Base-by-base conservation (phyloP, 2,113 vertebrate species). In the Pomatostomus ruficeps region DNA sequence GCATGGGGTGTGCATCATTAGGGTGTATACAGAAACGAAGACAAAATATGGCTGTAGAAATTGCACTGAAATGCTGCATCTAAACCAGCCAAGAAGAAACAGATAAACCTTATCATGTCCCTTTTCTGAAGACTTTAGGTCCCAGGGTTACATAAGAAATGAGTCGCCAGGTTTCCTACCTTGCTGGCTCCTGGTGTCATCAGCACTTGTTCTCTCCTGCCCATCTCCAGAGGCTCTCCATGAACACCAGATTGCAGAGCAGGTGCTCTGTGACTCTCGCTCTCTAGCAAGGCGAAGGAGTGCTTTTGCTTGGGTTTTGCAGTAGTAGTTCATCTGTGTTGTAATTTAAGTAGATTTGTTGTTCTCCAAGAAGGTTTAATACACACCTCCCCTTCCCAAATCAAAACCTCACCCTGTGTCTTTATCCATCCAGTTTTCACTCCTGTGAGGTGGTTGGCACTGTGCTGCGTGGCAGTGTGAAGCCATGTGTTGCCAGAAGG, bases 171-270 rank as follows among this genome's bases (percentile, higher is more conserved):
- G 59, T 62, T 70, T 93, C 67, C 83, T 85, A 6, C 85, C 88
- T 85, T 83, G 82, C 88, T 94, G 88, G 88, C 72, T 91, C 40
- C 78, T 46, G 38, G 8, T 78, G 40, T 52, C 58, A 31, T n/a
- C n/a, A 46, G 24, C 49, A 14, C 71, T 91, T 35, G 58, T 21
- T 80, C 8, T 26, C 54, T 67, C 42, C 21, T 75, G 65, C 54
- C 89, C 77, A 5, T 51, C 61, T 63, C 84, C 52, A 18, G 75
- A 85, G 81, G 70, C 81, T 87, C 85, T 94, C 67, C n/a, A 5
- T 3, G 58, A 88, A 28, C 75, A 80, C 20, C 94, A 94, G 88
- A 91, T 83, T 95, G 92, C 85, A 54, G 91, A 91, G 79, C 96
- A 95, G 96, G 88, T 95, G 95, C 85, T 83, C 2, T 23, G 55